Evolutionary conservation across 37 sponge, comb jelly and placozoan species (phyloP), one percentile per base, ranked within the genome.

Genomic region (Mnemiopsis leidyi): DNA sequence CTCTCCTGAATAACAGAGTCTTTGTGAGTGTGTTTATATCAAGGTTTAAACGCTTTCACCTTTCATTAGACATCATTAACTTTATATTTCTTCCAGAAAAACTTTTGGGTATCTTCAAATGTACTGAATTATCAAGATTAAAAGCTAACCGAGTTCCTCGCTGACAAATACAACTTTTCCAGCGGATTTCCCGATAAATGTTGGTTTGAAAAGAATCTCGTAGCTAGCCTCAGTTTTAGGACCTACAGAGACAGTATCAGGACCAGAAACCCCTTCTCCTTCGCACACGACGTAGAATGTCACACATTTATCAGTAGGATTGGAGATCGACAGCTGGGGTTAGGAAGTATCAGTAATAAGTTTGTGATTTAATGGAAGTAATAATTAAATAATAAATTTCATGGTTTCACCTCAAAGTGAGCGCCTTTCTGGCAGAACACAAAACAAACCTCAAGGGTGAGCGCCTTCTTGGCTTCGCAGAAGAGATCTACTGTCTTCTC

Each of bases 1-100:
- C 92, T 97, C 97, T 33, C 96, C 97, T 92, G 93, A 94, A 36
- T 93, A 75, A 92, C 92, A 77, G 32, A 13, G n/a, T n/a, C n/a
- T n/a, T n/a, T n/a, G n/a, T n/a, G n/a, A n/a, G n/a, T n/a, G n/a
- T n/a, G n/a, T n/a, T n/a, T n/a, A n/a, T n/a, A n/a, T n/a, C n/a
- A n/a, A n/a, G n/a, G n/a, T n/a, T n/a, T n/a, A n/a, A n/a, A n/a
- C n/a, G n/a, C n/a, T n/a, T n/a, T n/a, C n/a, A n/a, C n/a, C n/a
- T n/a, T n/a, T n/a, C n/a, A n/a, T n/a, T n/a, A n/a, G 13, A 48
- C 61, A 48, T 48, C 9, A 48, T 18, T 48, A 48, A 48, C 61
- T 48, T 48, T 48, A 13, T n/a, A n/a, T n/a, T n/a, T n/a, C n/a
- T n/a, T n/a, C n/a, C n/a, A n/a, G n/a, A n/a, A n/a, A n/a, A n/a